These are phyloP conservation scores for Akabosia matsudoensis DNA, from an alignment of 1,140 invertebrate genomes.

Conservation along the genomic window DNA sequence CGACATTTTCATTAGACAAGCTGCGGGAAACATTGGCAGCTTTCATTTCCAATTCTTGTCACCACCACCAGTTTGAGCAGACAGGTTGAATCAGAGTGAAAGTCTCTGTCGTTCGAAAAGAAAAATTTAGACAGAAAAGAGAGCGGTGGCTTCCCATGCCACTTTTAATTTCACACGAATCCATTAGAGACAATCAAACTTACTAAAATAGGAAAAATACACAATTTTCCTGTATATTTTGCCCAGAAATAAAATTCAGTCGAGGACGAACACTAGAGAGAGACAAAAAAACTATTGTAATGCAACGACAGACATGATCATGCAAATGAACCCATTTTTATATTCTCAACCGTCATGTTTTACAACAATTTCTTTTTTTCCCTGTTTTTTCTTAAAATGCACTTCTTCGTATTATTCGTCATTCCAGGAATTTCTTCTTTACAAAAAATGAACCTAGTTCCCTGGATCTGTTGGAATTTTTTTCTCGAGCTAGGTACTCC, in stretches of 20 bases:
- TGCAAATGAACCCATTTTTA: neutral
- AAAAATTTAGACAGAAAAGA: neutral
- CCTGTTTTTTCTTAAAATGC: neutral
- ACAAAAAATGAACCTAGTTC: too few species aligned
- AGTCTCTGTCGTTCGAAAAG: too few species aligned
- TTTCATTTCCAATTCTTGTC: neutral
- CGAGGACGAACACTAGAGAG: neutral
- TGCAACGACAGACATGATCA: neutral
- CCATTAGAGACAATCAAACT: neutral
- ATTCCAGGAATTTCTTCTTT: too few species aligned
- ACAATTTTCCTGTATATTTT: neutral
- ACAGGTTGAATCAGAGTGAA: too few species aligned
- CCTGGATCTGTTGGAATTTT: too few species aligned
- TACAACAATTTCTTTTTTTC: neutral
- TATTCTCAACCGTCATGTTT: neutral
- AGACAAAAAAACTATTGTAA: neutral
- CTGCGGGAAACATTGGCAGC: neutral
- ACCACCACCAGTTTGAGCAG: too few species aligned
- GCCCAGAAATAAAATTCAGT: neutral
- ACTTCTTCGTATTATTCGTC: too few species aligned
- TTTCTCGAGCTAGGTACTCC: too few species aligned
- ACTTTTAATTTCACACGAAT: constrained; percentile 18
- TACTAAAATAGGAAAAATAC: neutral
- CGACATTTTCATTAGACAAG: too few species aligned
- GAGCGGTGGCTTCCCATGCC: constrained; percentile 3